These are phyloP conservation scores for Drosophila colorata DNA, from an alignment of 2,888 invertebrate species.

Conservation along the genomic window DNA sequence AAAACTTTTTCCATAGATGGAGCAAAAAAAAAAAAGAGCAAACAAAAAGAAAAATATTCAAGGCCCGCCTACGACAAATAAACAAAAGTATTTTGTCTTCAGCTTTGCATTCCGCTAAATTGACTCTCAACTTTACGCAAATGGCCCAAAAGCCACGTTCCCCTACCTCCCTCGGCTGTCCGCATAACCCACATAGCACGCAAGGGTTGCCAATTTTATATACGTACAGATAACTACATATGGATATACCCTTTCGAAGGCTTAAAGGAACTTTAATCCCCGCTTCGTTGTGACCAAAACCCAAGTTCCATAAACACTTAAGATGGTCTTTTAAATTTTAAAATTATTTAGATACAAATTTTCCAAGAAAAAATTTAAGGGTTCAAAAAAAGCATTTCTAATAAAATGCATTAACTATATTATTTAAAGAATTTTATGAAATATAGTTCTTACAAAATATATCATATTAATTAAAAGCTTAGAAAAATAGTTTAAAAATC, in stretches of 20 bases:
- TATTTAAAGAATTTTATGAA: too few relatives aligned
- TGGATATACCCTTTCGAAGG: constrained; percentile 36
- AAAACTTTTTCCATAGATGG: constrained; percentile 11
- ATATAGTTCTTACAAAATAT: too few relatives aligned
- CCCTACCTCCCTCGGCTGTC: background rate
- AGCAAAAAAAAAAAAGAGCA: background rate
- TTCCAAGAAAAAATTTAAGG: too few relatives aligned
- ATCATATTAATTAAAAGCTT: too few relatives aligned
- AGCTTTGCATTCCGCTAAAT: constrained; percentile 68
- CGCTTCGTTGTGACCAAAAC: background rate
- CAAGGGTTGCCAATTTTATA: constrained; percentile 15
- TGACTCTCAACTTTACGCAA: constrained; percentile 62
- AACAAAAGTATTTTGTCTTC: constrained; percentile 46
- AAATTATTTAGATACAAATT: background rate
- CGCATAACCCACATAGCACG: background rate
- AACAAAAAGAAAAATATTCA: constrained; percentile 9
- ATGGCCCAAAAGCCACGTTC: constrained; percentile 36
- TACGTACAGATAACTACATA: constrained; percentile 5
- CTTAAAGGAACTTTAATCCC: background rate
- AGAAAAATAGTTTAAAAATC: too few relatives aligned
- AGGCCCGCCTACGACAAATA: constrained; percentile 35
- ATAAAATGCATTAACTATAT: too few relatives aligned
- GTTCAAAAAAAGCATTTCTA: too few relatives aligned
- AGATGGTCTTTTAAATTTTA: background rate
- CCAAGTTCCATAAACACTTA: background rate